Evolutionary conservation across 2,113 vertebrate species (phyloP).

Genomic region (Neomonachus schauinslandi): DNA sequence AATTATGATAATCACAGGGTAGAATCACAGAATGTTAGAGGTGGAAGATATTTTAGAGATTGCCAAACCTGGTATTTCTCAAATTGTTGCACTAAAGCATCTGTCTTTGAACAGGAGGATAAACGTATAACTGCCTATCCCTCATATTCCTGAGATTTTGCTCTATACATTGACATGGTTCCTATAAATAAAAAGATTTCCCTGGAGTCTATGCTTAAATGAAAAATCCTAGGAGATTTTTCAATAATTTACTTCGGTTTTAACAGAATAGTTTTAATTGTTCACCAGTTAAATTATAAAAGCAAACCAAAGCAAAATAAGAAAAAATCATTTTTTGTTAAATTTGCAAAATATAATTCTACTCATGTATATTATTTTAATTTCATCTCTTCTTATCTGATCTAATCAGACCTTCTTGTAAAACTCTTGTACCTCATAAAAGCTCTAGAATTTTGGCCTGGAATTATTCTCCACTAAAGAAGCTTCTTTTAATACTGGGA

Average conservation of each 20-base stretch:
- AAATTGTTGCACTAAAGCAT: neutral
- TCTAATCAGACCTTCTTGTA: neutral
- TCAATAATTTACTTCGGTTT: neutral
- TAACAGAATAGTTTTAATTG: neutral
- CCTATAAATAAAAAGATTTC: neutral
- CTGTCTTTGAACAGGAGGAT: neutral
- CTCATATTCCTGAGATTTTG: neutral
- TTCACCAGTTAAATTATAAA: neutral
- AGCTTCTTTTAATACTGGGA: neutral
- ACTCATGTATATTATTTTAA: neutral
- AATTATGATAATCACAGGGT: neutral
- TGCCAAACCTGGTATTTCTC: neutral
- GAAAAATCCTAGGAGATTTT: neutral
- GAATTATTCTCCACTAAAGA: neutral
- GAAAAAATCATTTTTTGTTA: neutral
- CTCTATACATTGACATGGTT: neutral
- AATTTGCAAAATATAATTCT: neutral
- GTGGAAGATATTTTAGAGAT: neutral
- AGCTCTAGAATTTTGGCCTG: neutral
- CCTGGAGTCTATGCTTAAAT: neutral
- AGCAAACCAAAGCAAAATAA: neutral
- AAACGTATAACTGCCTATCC: neutral
- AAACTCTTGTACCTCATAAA: neutral
- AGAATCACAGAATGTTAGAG: neutral
- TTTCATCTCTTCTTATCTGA: neutral